phyloP scores from a whole-genome alignment of 1,140 invertebrate species.

The Druon quercuslanigerum region DNA sequence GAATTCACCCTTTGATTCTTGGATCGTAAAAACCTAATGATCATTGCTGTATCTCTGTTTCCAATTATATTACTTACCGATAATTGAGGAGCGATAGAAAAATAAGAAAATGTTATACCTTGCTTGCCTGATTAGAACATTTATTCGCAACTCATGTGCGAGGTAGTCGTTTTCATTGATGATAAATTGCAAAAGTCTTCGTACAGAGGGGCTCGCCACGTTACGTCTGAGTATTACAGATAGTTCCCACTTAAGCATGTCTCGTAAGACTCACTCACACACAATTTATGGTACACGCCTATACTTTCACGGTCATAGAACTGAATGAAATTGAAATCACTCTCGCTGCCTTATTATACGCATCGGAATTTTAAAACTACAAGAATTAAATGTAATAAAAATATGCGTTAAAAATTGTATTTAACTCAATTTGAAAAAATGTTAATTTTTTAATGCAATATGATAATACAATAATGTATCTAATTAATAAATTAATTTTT shows the following conservation, averaged over 20 bases:
- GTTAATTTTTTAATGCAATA: too few species aligned
- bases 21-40: too few species aligned
- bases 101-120: neutral
- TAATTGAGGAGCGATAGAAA: neutral
- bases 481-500: too few species aligned
- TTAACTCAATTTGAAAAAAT: too few species aligned
- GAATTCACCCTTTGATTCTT: too few species aligned
- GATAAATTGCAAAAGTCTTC: neutral
- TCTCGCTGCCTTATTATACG: conserved; percentile 7
- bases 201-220: neutral
- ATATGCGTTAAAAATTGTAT: too few species aligned
- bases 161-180: neutral
- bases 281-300: neutral
- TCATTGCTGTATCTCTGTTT: too few species aligned
- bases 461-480: too few species aligned
- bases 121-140: neutral
- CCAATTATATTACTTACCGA: too few species aligned
- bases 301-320: conserved; percentile 10
- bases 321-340: conserved; percentile 17
- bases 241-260: too few species aligned
- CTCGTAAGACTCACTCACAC: neutral
- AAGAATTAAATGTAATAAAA: neutral
- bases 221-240: neutral
- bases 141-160: too few species aligned
- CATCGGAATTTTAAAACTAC: neutral